A percentile compares a stretch with the other conserved stretches of the same genome.
phyloP scores from a whole-genome alignment of 1,140 invertebrate genomes.

The Pseudachorutes palmiensis region DNA sequence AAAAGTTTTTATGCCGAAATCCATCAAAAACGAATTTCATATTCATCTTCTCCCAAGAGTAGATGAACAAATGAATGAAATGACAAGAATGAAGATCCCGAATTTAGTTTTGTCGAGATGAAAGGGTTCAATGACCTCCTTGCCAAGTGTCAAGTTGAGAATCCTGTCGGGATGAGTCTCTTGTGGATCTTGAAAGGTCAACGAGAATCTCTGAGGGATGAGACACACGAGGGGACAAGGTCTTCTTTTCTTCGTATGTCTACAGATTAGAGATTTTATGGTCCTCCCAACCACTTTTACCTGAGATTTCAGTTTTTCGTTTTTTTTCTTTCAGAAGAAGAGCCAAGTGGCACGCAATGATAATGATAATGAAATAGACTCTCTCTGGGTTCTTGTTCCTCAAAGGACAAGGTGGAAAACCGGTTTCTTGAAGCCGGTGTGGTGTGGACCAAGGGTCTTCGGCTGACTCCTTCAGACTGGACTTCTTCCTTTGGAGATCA shows the following conservation, averaged over 20 bases:
- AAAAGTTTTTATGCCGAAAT: too few relatives aligned
- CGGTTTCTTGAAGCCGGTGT: conserved; percentile 11
- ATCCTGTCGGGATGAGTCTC: background rate
- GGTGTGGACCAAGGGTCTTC: background rate
- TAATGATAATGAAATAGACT: conserved; percentile 1
- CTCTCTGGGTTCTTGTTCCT: background rate
- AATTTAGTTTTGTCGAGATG: too few relatives aligned
- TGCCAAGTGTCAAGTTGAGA: background rate
- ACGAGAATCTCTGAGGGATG: background rate
- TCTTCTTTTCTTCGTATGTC: background rate
- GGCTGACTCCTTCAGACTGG: background rate
- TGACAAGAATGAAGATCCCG: too few relatives aligned
- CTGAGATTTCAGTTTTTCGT: background rate
- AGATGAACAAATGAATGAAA: too few relatives aligned
- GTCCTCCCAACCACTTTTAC: conserved; percentile 2
- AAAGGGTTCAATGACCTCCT: background rate
- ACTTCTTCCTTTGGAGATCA: background rate
- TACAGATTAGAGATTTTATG: conserved; percentile 8
- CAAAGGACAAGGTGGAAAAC: conserved; percentile 7
- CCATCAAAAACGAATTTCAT: too few relatives aligned
- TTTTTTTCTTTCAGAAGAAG: background rate
- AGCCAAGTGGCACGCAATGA: conserved; percentile 14
- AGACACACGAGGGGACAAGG: background rate
- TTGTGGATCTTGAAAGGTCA: too few relatives aligned
- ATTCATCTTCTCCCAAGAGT: too few relatives aligned